Evolutionary conservation across 2,888 invertebrate genomes (phyloP), one percentile per base, ranked within the genome.

Genomic region (Erpobdella octoculata): DNA sequence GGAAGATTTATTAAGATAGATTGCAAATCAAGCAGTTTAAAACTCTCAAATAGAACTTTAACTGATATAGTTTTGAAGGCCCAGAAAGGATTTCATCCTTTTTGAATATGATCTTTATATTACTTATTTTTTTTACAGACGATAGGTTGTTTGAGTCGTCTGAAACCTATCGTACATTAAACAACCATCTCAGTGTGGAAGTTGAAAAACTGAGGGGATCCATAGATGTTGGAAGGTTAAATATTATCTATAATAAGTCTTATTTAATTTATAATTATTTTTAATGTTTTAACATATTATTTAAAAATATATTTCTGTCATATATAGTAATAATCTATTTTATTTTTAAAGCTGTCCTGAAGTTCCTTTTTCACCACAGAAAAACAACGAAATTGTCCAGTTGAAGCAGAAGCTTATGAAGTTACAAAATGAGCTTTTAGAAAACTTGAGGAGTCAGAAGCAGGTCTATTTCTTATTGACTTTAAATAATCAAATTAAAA

Each of bases 131-230:
- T 1, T 35, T 6, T 62, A 9, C 79, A 93, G 93, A 93, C 84
- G 92, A 91, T 83, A 88, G 90, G 77, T 85, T 93, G 64, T 90
- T 92, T 83, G 93, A 94, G 81, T 89, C 87, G 83, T 88, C 90
- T 31, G 90, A 90, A 78, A 88, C 89, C 59, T 83, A 93, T 71
- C 89, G 90, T 79, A 86, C 88, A 77, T 91, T 93, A 84, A 93
- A 93, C 82, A 85, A 92, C 35, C 91, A 92, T 77, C 85, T 93
- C 41, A 90, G 90, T 15, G 88, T 93, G 74, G 89, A 91, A 77
- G 90, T 91, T 85, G 93, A 93, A 81, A 90, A 89, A 80, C 86
- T 92, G 64, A 87, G 89, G 76, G 80, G 37, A 35, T 58, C n/a
- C 12, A 33, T 53, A 25, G 53, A 6, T 25, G 4, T 53, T 53